These are phyloP conservation scores for Phrynocephalus forsythii DNA, from an alignment of 2,797 vertebrate genomes.

Conservation along the genomic window DNA sequence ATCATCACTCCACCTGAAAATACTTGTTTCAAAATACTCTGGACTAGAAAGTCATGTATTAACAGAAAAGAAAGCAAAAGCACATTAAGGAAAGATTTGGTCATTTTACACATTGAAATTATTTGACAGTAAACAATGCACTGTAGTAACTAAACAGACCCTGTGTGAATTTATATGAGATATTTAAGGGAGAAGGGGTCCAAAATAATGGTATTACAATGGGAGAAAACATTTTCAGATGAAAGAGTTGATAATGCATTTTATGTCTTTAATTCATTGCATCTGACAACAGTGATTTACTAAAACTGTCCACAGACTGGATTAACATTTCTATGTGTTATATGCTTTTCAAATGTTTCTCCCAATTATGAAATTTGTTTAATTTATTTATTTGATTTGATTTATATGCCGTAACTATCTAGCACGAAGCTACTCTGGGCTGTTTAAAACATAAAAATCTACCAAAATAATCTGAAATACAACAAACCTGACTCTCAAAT, in stretches of 20 bases:
- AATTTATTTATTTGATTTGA: no score
- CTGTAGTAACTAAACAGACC: background rate
- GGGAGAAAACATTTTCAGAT: background rate
- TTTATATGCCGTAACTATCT: no score
- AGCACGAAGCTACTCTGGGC: no score
- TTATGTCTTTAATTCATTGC: background rate
- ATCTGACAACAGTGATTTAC: background rate
- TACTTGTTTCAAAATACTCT: no score
- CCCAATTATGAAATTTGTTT: no score
- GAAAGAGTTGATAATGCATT: background rate
- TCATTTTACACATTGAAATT: background rate
- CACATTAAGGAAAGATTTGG: background rate
- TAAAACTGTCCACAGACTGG: background rate
- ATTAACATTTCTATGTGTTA: no score
- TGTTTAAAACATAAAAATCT: background rate
- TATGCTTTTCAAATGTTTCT: no score
- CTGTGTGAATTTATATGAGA: background rate
- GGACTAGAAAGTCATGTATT: no score
- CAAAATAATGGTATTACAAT: background rate
- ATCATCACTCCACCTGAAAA: background rate
- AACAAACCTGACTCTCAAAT: background rate
- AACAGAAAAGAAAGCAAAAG: background rate
- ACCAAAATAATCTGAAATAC: background rate
- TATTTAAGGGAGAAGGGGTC: background rate
- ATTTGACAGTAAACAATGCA: background rate